phyloP scores from a whole-genome alignment of 2,888 invertebrate species.

The Stomorhina lunata region DNA sequence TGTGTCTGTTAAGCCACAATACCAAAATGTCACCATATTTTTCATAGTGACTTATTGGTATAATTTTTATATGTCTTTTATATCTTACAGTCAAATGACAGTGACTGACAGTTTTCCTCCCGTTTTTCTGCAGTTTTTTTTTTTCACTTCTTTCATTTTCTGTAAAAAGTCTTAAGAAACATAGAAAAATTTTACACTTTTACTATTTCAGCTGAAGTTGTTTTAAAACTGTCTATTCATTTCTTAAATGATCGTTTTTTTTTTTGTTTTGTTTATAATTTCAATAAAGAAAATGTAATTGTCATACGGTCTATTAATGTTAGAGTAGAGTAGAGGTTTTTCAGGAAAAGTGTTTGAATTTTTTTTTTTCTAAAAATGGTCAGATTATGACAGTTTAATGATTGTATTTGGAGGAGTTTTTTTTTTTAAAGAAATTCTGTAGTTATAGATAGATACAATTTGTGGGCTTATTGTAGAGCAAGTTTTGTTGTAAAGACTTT shows the following conservation, averaged over 20 bases:
- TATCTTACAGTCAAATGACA: constrained; percentile 46
- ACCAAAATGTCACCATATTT: constrained; percentile 39
- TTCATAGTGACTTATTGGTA: constrained; percentile 59
- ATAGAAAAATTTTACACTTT: constrained; percentile 41
- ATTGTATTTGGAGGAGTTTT: background rate
- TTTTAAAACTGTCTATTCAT: constrained; percentile 47
- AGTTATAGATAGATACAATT: no score
- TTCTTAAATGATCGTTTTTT: constrained; percentile 44
- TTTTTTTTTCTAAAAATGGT: constrained; percentile 34
- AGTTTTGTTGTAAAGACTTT: no score
- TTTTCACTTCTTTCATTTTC: no score
- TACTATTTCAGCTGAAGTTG: constrained; percentile 40
- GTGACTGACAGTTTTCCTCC: constrained; percentile 61
- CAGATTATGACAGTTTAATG: constrained; percentile 47
- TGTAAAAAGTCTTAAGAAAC: constrained; percentile 11
- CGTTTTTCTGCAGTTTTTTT: no score
- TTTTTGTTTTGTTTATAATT: background rate
- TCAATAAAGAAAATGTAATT: no score
- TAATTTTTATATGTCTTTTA: constrained; percentile 59
- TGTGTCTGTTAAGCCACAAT: no score
- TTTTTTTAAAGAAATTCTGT: background rate
- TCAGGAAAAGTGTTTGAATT: constrained; percentile 55
- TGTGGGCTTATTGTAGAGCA: background rate
- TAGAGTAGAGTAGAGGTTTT: constrained; percentile 43
- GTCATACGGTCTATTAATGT: no score